Evolutionary conservation across 2,888 invertebrate genomes (phyloP), one percentile per base, ranked within the genome.

Genomic region (Notodonta dromedarius): DNA sequence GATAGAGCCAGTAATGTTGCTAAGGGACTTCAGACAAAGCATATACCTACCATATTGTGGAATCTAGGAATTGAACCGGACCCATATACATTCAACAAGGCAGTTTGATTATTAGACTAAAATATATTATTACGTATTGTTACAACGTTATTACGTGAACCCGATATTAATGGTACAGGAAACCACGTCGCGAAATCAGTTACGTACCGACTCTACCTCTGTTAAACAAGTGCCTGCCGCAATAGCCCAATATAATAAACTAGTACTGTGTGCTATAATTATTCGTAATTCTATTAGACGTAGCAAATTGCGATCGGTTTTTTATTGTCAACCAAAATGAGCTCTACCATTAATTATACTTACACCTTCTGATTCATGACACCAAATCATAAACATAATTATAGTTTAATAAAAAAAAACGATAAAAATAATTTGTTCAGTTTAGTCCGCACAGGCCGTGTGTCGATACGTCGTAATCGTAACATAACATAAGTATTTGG

Each of bases 401-500:
- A 71, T n/a, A 39, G 39, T 12, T 39, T 5, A 67, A 67, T 67
- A 61, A 58, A 66, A 62, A 53, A 58, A 62, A 58, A 44, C 56
- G 42, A n/a, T 24, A 12, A 52, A 24, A 52, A 12, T 32, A 52
- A 32, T 52, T 52, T 52, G 52, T 52, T 52, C 24, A 12, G 32
- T 32, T 12, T n/a, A 11, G 9, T 13, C 13, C n/a, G 11, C 5
- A 24, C 24, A 24, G 5, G 2, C 13, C 6, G 42, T 11, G 24
- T 51, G 51, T 51, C 24, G 24, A 54, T 24, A 35, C 39, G 53
- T 35, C 35, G 40, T 13, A 35, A 35, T 67, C 56, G 58, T 66
- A 73, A 70, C 70, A 63, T 63, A 69, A 67, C 60, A 60, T 62
- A 65, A 64, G 73, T 71, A 74, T 73, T 72, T 70, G 62, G 74